A percentile compares a stretch with the other conserved stretches of the same genome.
Evolutionary conservation across 2,888 invertebrate genomes (phyloP).

Genomic region (Anoncus sp.): DNA sequence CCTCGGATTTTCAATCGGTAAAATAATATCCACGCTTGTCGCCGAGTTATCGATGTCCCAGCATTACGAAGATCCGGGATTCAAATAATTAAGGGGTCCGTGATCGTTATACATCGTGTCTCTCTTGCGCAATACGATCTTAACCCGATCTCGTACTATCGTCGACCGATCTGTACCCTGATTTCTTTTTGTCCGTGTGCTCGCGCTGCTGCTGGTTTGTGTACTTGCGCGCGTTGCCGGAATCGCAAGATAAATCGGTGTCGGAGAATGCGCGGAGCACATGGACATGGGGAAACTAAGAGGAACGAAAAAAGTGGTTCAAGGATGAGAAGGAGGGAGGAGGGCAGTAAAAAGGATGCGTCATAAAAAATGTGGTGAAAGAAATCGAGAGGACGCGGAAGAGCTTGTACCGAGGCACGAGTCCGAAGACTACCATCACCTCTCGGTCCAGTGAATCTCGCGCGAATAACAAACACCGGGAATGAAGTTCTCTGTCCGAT

Average conservation of each 20-base stretch:
- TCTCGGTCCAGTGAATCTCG: conserved; percentile 26
- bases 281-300: too few species aligned
- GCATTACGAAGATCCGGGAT: conserved; percentile 69
- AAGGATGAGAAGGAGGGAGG: too few species aligned
- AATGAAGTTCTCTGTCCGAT: conserved; percentile 58
- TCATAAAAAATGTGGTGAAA: conserved; percentile 33
- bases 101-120: conserved; percentile 60
- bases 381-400: conserved; percentile 47
- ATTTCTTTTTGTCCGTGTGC: conserved; percentile 32
- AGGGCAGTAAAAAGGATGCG: neutral
- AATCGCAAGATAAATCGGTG: conserved; percentile 24
- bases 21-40: neutral
- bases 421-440: conserved; percentile 13
- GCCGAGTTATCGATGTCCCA: neutral
- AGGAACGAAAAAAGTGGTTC: conserved; percentile 25
- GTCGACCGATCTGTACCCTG: conserved; percentile 69
- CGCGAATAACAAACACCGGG: conserved; percentile 36
- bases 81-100: conserved; percentile 73
- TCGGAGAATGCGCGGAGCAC: neutral
- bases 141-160: conserved; percentile 52
- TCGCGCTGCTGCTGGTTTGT: neutral
- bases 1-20: neutral
- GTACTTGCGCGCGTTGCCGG: conserved; percentile 10
- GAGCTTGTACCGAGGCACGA: neutral
- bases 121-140: conserved; percentile 73